phyloP scores from a whole-genome alignment of 2,888 invertebrate species.

The Automeris io region DNA sequence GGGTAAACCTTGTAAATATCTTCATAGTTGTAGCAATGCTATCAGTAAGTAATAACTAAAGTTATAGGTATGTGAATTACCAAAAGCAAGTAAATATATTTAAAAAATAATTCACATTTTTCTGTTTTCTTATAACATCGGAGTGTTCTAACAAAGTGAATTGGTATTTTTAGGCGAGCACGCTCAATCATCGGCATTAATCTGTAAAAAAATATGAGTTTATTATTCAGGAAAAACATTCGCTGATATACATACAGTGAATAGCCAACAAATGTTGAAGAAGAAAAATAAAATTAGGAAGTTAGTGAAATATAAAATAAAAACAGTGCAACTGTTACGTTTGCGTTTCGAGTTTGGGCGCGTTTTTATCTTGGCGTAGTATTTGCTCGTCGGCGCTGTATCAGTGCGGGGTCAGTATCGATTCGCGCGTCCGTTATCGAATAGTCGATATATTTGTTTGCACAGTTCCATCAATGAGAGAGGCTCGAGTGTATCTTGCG shows the following conservation, averaged over 20 bases:
- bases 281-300: not conserved
- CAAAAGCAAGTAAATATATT: too few relatives aligned
- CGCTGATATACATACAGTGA: too few relatives aligned
- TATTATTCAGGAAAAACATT: too few relatives aligned
- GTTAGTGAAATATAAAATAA: not conserved
- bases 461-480: conserved; percentile 60
- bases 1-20: conserved; percentile 12
- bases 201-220: too few relatives aligned
- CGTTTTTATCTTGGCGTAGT: conserved; percentile 39
- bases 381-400: conserved; percentile 45
- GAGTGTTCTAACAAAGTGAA: too few relatives aligned
- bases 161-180: too few relatives aligned
- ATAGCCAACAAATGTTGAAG: not conserved
- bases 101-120: too few relatives aligned
- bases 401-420: conserved; percentile 57
- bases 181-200: too few relatives aligned
- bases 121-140: too few relatives aligned
- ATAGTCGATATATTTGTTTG: conserved; percentile 71
- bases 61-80: too few relatives aligned
- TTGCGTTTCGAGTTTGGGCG: conserved; percentile 26
- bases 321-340: conserved; percentile 7
- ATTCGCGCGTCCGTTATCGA: conserved; percentile 60
- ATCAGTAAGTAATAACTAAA: too few relatives aligned
- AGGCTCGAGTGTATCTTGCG: conserved; percentile 62
- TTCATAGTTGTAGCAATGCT: too few relatives aligned